Evolutionary conservation across 2,888 invertebrate genomes (phyloP), one percentile per base, ranked within the genome.

Genomic region (Taenaris catops): DNA sequence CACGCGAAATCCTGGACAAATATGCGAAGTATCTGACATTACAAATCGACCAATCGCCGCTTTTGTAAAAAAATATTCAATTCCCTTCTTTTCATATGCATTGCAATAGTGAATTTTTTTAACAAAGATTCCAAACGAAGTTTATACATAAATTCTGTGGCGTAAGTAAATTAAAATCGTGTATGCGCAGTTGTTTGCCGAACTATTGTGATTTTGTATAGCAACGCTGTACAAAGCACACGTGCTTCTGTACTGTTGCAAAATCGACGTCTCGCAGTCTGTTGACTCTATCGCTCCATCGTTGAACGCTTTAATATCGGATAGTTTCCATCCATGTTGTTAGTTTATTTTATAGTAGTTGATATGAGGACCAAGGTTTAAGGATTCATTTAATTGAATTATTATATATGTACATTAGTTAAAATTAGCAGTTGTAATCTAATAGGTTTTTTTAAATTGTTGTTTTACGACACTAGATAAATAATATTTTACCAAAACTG

Each of bases 81-180:
- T 25, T 7, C 25, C 7, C 4, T n/a, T n/a, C 25, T 26, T 9
- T 17, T 16, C 26, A 4, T 17, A 2, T 9, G 6, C 10, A 26
- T 18, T 7, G 9, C 8, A 26, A 26, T 11, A 12, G 19, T 19
- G 11, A n/a, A 19, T 7, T 19, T 20, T 27, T 27, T 28, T 28
- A 28, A 19, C 19, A 28, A 20, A 19, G 8, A 18, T 6, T 7
- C 10, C n/a, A 5, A 19, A 28, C 19, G 19, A 28, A 10, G 11
- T 19, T 11, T 19, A 28, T 19, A 19, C 28, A 19, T 18, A 11
- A 28, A 19, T 19, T 11, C 28, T 28, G 19, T 8, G 19, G 19
- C 19, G 11, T 28, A 28, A 19, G 28, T 28, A 28, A 20, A 28
- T 28, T 28, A 28, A 19, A 28, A 28, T 8, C 19, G 8, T 18